Evolutionary conservation across 2,888 invertebrate species (phyloP).

Genomic region (Prenolepis imparis): DNA sequence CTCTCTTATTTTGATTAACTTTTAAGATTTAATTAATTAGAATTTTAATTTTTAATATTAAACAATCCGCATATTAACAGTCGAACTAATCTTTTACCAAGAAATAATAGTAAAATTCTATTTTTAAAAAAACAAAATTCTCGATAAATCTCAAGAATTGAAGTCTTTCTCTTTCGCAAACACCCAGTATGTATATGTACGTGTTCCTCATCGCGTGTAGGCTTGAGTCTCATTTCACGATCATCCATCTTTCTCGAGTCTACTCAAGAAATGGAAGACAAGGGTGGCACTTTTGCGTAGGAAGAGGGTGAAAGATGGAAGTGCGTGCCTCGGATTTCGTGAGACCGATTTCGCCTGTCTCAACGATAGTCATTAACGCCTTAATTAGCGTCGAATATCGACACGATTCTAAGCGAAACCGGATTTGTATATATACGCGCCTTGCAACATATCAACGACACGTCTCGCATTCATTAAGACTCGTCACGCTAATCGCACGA

Average conservation of each 20-base stretch:
- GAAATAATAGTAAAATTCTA: neutral
- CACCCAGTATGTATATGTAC: conserved; percentile 50
- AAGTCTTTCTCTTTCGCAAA: neutral
- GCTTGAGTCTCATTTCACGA: conserved; percentile 63
- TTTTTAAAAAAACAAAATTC: neutral
- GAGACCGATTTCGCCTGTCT: conserved; percentile 61
- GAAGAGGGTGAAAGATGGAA: conserved; percentile 46
- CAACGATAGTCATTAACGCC: conserved; percentile 71
- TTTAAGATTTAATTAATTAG: neutral
- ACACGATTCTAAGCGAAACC: conserved; percentile 63
- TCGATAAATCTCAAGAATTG: neutral
- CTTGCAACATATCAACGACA: conserved; percentile 57
- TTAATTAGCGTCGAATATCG: conserved; percentile 69
- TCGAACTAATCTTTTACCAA: neutral
- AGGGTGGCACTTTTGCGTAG: conserved; percentile 15
- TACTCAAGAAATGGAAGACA: conserved; percentile 33
- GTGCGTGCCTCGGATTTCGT: conserved; percentile 61
- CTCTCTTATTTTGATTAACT: neutral
- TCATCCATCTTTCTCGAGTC: conserved; percentile 62
- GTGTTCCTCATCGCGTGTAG: conserved; percentile 64
- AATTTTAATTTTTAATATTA: neutral
- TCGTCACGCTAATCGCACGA: conserved; percentile 64
- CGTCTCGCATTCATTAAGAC: conserved; percentile 70
- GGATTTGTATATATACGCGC: conserved; percentile 23
- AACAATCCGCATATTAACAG: neutral